Evolutionary conservation across 2,113 vertebrate species (phyloP).

Genomic region (Zosterops lateralis): DNA sequence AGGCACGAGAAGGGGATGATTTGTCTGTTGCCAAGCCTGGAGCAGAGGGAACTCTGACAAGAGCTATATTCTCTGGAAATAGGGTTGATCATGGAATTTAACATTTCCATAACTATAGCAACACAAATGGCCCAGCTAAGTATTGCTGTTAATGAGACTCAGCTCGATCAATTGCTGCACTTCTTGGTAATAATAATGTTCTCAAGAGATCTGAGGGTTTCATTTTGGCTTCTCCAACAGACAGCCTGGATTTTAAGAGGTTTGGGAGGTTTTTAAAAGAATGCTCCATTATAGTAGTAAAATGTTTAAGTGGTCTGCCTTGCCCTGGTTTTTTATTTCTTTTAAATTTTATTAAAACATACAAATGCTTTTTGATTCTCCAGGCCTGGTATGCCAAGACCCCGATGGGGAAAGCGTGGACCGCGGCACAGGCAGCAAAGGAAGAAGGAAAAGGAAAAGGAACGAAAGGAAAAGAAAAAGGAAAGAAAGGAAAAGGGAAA

Average conservation of each 20-base stretch:
- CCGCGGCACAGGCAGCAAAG: background rate
- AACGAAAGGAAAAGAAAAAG: background rate
- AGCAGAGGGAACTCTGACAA: conserved; percentile 26
- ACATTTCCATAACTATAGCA: conserved; percentile 50
- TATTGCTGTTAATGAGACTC: conserved; percentile 38
- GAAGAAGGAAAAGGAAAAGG: background rate
- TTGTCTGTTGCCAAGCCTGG: conserved; percentile 24
- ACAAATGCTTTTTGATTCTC: background rate
- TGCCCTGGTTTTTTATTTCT: background rate
- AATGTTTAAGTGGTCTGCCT: background rate
- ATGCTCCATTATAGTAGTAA: background rate
- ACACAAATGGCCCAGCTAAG: conserved; percentile 40
- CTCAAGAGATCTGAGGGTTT: conserved; percentile 14
- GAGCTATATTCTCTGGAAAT: conserved; percentile 19
- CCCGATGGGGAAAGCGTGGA: conserved; percentile 73
- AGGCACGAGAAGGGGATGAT: background rate
- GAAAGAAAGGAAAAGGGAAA: background rate
- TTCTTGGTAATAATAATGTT: background rate
- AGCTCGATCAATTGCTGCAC: background rate
- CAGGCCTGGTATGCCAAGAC: conserved; percentile 84
- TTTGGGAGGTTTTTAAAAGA: background rate
- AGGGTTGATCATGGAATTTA: conserved; percentile 10
- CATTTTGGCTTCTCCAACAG: conserved; percentile 3
- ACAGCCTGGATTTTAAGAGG: background rate
- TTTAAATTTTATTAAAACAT: background rate